Evolutionary conservation across 2,113 vertebrate genomes (phyloP).

Genomic region (Centropus unirufus): DNA sequence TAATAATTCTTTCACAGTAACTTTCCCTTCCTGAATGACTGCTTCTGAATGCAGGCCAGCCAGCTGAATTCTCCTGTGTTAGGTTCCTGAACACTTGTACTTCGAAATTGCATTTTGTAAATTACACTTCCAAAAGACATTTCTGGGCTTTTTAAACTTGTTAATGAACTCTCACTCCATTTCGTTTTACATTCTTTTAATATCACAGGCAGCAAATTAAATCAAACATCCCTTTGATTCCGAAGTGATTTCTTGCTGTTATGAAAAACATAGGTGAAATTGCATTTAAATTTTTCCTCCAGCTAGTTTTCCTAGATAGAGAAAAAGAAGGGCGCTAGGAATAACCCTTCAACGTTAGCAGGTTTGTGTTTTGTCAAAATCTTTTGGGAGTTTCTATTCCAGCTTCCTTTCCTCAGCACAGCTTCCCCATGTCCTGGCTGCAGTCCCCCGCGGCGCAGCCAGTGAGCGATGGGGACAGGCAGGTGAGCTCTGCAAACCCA

Average conservation of each 20-base stretch:
- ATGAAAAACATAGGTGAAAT: neutral
- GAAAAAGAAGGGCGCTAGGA: neutral
- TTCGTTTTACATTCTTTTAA: neutral
- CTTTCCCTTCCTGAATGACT: neutral
- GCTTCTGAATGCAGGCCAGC: neutral
- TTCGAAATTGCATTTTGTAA: neutral
- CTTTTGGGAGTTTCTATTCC: neutral
- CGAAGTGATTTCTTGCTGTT: neutral
- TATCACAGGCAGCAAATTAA: neutral
- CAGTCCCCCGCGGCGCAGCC: no score
- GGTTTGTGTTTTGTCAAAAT: neutral
- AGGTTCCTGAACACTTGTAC: neutral
- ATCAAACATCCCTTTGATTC: neutral
- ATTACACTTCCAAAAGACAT: neutral
- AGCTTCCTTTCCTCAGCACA: neutral
- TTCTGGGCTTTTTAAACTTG: neutral
- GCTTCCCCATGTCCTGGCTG: neutral
- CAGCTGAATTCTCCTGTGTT: neutral
- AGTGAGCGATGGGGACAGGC: accelerated
- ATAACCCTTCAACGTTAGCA: accelerated
- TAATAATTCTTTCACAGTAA: neutral
- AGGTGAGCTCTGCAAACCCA: neutral
- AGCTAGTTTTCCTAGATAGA: neutral
- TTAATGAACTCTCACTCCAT: neutral
- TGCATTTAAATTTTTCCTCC: neutral